Percentiles rank a stretch among this genome's conserved stretches.
Conservation (phyloP, 2,888 invertebrate species). For the Thumatha senex region DNA sequence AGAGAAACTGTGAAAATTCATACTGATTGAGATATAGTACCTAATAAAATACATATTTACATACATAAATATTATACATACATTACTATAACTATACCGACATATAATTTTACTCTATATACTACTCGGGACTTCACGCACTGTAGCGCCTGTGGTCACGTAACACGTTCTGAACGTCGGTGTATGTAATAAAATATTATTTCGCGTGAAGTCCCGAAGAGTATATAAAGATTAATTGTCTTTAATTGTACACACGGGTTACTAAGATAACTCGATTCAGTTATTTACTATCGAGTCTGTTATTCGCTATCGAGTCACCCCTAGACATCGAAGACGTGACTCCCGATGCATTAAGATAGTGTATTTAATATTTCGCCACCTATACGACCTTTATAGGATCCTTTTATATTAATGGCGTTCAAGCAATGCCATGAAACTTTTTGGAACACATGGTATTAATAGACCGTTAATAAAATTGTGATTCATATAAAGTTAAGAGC, state of each 20-base stretch:
- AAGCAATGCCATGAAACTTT: too few relatives aligned
- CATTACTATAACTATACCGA: too few relatives aligned
- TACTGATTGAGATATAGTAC: too few relatives aligned
- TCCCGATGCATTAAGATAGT: constrained; percentile 67
- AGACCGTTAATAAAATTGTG: constrained; percentile 1
- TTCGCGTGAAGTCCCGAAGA: too few relatives aligned
- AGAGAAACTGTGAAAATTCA: too few relatives aligned
- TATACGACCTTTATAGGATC: constrained; percentile 44
- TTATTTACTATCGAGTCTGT: constrained; percentile 30
- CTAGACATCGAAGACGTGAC: constrained; percentile 56
- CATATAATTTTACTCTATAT: too few relatives aligned
- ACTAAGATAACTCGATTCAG: constrained; percentile 38
- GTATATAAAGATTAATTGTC: constrained; percentile 48
- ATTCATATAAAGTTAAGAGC: constrained; percentile 21
- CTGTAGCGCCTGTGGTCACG: too few relatives aligned
- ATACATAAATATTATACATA: too few relatives aligned
- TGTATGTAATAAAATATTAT: too few relatives aligned
- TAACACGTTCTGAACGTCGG: too few relatives aligned
- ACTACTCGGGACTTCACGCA: too few relatives aligned
- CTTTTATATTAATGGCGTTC: constrained; percentile 22
- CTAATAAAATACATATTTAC: too few relatives aligned
- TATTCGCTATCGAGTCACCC: constrained; percentile 36
- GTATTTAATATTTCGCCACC: constrained; percentile 67
- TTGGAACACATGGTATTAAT: constrained; percentile 22
- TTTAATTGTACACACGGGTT: constrained; percentile 50